Conservation (phyloP, 2,797 vertebrate species). For the Arrhamphus sclerolepis region DNA sequence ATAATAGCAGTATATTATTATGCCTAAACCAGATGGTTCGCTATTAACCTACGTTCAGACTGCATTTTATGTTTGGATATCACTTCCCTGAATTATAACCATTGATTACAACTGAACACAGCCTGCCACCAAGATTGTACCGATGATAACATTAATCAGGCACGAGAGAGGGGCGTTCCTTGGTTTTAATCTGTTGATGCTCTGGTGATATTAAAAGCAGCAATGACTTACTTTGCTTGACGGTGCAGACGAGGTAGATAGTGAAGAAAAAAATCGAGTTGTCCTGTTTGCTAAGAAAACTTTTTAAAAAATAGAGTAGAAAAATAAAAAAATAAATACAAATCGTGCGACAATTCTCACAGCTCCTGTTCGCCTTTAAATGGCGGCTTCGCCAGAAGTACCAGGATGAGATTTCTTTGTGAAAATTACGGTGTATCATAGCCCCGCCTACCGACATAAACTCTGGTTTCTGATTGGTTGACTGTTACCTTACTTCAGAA, state of each 20-base stretch:
- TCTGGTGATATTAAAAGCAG: slow-evolving; percentile 10
- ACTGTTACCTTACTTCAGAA: not conserved
- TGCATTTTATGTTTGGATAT: not conserved
- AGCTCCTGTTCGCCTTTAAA: slow-evolving; percentile 58
- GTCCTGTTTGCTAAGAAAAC: slow-evolving; percentile 39
- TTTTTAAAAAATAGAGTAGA: not conserved
- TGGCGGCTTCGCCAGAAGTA: slow-evolving; percentile 69
- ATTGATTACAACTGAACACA: no score
- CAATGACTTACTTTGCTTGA: slow-evolving; percentile 62
- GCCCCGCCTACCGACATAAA: slow-evolving; percentile 45
- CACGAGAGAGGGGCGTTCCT: slow-evolving; percentile 60
- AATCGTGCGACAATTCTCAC: slow-evolving; percentile 16
- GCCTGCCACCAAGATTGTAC: not conserved
- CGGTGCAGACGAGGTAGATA: slow-evolving; percentile 55
- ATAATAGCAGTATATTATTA: no score
- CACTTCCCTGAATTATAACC: no score
- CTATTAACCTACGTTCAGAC: rapidly evolving
- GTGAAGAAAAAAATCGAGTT: slow-evolving; percentile 4
- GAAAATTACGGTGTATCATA: slow-evolving; percentile 16
- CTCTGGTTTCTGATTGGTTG: slow-evolving; percentile 51
- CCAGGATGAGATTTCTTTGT: slow-evolving; percentile 58
- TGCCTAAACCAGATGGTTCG: not conserved
- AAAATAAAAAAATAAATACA: slow-evolving; percentile 46
- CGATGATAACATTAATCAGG: not conserved
- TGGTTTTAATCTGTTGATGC: slow-evolving; percentile 17